Conservation (phyloP, 2,888 invertebrate species). For the Leptopilina myrica region DNA sequence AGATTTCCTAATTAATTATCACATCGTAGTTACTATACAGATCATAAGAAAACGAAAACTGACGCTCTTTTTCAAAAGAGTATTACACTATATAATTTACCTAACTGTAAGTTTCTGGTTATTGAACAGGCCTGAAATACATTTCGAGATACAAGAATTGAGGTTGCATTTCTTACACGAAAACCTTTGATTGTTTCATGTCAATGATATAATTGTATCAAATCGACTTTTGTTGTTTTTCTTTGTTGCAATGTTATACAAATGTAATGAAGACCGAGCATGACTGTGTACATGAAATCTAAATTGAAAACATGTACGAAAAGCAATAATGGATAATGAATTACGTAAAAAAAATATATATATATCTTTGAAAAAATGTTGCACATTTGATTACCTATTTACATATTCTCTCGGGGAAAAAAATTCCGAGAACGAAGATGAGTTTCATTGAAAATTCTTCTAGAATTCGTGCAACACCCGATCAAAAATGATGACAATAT, state of each 20-base stretch:
- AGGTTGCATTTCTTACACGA: conserved; percentile 36
- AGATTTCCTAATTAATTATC: conserved; percentile 32
- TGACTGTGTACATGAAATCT: conserved; percentile 33
- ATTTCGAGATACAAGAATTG: conserved; percentile 43
- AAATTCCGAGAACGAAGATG: conserved; percentile 15
- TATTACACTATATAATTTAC: conserved; percentile 39
- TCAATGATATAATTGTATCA: conserved; percentile 29
- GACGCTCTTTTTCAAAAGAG: conserved; percentile 22
- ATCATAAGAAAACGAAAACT: conserved; percentile 24
- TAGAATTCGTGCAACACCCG: not conserved
- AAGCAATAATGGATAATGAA: conserved; percentile 14
- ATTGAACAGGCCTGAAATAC: conserved; percentile 28
- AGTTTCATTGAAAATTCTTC: not conserved
- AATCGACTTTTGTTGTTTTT: conserved; percentile 10
- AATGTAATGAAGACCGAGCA: conserved; percentile 21
- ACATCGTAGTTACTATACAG: conserved; percentile 34
- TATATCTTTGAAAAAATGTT: not conserved
- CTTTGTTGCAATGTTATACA: conserved; percentile 15
- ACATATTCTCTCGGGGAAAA: conserved; percentile 5
- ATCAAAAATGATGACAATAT: not conserved
- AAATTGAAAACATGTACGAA: conserved; percentile 23
- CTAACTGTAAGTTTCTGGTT: conserved; percentile 35
- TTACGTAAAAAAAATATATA: not conserved
- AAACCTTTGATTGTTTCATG: conserved; percentile 35
- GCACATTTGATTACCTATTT: conserved; percentile 18